phyloP scores from a whole-genome alignment of 2,797 vertebrate species.

The Danio albolineatus region DNA sequence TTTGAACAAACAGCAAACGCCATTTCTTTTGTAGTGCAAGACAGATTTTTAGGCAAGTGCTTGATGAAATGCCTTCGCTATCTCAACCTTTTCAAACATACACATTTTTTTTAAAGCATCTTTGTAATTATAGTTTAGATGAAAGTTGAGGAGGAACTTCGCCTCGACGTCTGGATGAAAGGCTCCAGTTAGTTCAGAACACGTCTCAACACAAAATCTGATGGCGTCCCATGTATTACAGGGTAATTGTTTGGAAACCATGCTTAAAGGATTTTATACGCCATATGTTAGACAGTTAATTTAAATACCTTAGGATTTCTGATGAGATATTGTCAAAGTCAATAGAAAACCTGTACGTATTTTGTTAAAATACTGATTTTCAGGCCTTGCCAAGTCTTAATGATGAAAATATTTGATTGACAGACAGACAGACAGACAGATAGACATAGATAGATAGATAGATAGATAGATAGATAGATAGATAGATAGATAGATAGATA shows the following conservation, averaged over 20 bases:
- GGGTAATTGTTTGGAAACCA: neutral
- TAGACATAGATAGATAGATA: too few species aligned
- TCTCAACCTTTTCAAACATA: neutral
- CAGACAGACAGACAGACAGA: too few species aligned
- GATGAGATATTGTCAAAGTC: neutral
- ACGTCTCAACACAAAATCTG: neutral
- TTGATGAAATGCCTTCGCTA: neutral
- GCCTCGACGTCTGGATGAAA: conserved; percentile 56
- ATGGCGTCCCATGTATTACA: neutral
- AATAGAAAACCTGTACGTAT: neutral
- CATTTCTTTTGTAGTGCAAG: too few species aligned
- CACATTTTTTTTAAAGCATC: neutral
- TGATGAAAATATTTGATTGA: too few species aligned
- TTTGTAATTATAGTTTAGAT: conserved; percentile 42
- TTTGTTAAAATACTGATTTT: neutral
- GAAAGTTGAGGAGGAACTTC: conserved; percentile 38
- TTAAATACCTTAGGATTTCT: neutral
- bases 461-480: too few species aligned
- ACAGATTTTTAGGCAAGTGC: neutral
- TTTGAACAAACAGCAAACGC: too few species aligned
- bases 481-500: too few species aligned
- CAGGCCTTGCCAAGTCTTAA: neutral
- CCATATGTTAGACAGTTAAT: neutral
- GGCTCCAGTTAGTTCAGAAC: conserved; percentile 24
- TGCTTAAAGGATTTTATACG: neutral